These are phyloP conservation scores for Steatocranus sp. DNA, from an alignment of 2,797 vertebrate species.

Conservation along the genomic window DNA sequence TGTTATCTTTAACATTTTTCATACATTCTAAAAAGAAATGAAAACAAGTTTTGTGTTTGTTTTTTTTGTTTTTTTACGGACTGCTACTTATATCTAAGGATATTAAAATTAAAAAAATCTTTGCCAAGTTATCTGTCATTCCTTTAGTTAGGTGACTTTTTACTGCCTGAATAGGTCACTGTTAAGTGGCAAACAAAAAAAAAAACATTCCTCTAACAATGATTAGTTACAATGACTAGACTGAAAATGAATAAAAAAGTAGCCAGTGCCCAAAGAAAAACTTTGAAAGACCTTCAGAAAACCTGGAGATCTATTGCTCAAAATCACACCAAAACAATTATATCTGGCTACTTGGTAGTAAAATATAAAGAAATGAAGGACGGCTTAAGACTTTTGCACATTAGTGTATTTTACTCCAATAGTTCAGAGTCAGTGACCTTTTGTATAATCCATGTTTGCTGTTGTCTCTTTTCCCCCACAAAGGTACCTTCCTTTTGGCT, in stretches of 20 bases:
- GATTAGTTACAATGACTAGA: neutral
- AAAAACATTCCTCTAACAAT: neutral
- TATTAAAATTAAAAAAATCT: neutral
- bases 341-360: neutral
- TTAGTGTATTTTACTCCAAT: neutral
- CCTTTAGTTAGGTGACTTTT: neutral
- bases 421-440: neutral
- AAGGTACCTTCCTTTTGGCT: conserved; percentile 10
- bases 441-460: neutral
- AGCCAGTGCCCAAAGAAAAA: neutral
- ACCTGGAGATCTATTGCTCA: neutral
- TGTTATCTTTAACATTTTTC: neutral
- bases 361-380: neutral
- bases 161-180: neutral
- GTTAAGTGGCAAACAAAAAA: neutral
- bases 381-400: neutral
- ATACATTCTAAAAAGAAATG: neutral
- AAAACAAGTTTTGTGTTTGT: neutral
- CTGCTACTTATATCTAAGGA: neutral
- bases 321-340: neutral
- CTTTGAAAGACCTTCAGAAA: neutral
- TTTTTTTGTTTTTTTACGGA: neutral
- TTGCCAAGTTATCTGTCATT: neutral
- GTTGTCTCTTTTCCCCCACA: neutral
- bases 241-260: neutral